Evolutionary conservation across 2,797 vertebrate genomes (phyloP), one percentile per base, ranked within the genome.

Genomic region (Manis crassicaudata): DNA sequence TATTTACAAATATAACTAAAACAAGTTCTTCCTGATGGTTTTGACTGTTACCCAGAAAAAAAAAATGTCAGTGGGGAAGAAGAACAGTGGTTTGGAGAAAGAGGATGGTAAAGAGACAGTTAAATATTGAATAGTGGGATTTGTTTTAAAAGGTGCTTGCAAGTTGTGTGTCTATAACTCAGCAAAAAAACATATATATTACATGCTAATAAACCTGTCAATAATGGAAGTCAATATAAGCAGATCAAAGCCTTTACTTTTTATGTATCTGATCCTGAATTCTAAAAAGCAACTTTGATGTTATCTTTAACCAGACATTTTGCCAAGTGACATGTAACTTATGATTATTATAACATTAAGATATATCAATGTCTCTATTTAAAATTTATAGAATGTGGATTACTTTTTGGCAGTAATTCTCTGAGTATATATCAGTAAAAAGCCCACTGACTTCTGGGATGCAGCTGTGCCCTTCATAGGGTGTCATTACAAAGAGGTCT

Each of bases 341-440:
- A 86, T 17, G 62, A 56, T 76, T 25, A 94, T 94, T 95, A 88
- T 43, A 85, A 43, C 21, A 85, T 96, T 88, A 90, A 17, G n/a
- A 29, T 29, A 29, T 85, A 37, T 60, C 54, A 54, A 35, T 25
- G 7, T 83, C 50, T 52, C 21, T 7, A 63, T 40, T 80, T 82
- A 83, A 91, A 84, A 88, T 87, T 62, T 83, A 76, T 20, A 23
- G 25, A 85, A 62, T 54, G 37, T 21, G 4, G 9, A 60, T 91
- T 85, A 16, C 8, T 27, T 58, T 88, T 82, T 65, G 16, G 0
- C 37, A 73, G 37, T 73, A 7, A 88, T 81, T 90, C 32, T 91
- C 21, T 27, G 29, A 80, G 20, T 10, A 7, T 70, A 65, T 70
- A 68, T 92, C 40, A 79, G 1, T 79, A 81, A 63, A 92, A 82